Evolutionary conservation across 1,140 invertebrate genomes (phyloP).

Genomic region (Heliconius himera): DNA sequence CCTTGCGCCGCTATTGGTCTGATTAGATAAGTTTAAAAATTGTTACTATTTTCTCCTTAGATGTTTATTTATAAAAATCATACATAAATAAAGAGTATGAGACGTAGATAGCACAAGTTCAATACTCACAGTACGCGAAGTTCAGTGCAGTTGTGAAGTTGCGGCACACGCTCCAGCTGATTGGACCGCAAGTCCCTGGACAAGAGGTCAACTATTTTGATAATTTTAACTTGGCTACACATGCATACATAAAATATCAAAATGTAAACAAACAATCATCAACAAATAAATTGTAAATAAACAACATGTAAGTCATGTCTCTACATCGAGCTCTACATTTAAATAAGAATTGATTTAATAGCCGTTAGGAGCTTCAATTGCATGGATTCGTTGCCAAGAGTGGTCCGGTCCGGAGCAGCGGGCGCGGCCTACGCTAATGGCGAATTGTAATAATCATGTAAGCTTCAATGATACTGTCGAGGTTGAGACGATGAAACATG

Average conservation of each 20-base stretch:
- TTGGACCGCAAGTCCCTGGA: slow-evolving; percentile 93
- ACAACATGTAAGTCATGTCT: neutral
- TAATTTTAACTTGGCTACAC: neutral
- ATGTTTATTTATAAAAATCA: too few species aligned
- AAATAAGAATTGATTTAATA: neutral
- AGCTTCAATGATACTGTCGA: slow-evolving; percentile 24
- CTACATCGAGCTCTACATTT: neutral
- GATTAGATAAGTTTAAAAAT: neutral
- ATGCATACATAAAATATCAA: neutral
- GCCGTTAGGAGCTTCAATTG: neutral
- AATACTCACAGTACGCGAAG: slow-evolving; percentile 93
- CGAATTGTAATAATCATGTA: slow-evolving; percentile 18
- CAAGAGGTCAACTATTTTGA: neutral
- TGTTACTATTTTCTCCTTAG: neutral
- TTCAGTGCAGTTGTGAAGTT: slow-evolving; percentile 87
- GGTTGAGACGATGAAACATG: slow-evolving; percentile 11
- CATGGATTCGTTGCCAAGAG: slow-evolving; percentile 1
- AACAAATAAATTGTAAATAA: neutral
- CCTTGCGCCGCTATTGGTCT: too few species aligned
- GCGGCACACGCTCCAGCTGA: slow-evolving; percentile 86
- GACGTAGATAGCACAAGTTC: neutral
- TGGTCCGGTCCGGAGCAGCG: neutral
- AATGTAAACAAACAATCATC: too few species aligned
- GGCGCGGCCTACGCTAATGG: slow-evolving; percentile 7
- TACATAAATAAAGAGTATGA: neutral